Evolutionary conservation across 2,888 invertebrate species (phyloP).

Genomic region (Trichopoda pennipes): DNA sequence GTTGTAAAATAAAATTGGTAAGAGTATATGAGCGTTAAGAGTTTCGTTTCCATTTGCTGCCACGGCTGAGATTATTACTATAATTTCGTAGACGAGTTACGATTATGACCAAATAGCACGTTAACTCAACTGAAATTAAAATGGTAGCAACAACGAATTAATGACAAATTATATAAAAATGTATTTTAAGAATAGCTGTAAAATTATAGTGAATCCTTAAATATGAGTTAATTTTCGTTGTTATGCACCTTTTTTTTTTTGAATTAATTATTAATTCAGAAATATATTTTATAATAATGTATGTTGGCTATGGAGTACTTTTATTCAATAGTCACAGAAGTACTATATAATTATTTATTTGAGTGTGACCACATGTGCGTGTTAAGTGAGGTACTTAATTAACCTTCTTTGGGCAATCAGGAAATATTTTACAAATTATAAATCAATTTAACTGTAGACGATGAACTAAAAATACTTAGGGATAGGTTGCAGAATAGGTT

Average conservation of each 20-base stretch:
- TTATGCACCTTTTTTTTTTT: neutral
- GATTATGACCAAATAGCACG: slow-evolving; percentile 59
- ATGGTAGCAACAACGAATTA: slow-evolving; percentile 23
- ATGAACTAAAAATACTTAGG: no score
- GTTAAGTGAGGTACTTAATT: no score
- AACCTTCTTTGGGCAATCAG: no score
- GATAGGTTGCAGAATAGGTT: no score
- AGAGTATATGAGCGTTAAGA: neutral
- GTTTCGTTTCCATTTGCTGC: neutral
- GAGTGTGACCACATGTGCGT: no score
- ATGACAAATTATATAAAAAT: slow-evolving; percentile 32
- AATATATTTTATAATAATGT: slow-evolving; percentile 11
- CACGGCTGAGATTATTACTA: neutral
- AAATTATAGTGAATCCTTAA: slow-evolving; percentile 26
- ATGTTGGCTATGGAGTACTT: neutral
- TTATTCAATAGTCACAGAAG: no score
- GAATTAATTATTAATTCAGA: neutral
- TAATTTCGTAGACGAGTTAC: slow-evolving; percentile 13
- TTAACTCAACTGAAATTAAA: slow-evolving; percentile 47
- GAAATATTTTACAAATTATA: no score
- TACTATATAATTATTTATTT: no score
- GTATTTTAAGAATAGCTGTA: neutral
- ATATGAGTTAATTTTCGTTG: slow-evolving; percentile 31
- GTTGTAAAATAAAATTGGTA: slow-evolving; percentile 1
- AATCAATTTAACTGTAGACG: no score